Conservation (phyloP, 2,888 invertebrate genomes). For the Gandaritis pyraliata region DNA sequence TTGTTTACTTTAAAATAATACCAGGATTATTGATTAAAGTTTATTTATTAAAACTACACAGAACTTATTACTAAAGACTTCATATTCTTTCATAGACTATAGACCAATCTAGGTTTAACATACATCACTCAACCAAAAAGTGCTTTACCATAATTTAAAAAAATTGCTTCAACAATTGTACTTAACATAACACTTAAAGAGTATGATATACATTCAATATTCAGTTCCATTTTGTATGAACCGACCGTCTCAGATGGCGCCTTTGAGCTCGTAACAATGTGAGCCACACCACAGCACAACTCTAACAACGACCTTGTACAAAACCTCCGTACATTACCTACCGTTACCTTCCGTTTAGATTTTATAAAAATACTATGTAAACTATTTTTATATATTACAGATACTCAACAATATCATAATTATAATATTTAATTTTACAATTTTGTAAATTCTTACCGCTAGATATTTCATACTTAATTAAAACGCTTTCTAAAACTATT, state of each 20-base stretch:
- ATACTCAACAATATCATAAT: constrained; percentile 77
- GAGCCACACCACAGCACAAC: constrained; percentile 57
- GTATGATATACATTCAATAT: constrained; percentile 62
- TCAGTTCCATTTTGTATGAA: constrained; percentile 44
- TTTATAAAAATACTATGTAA: constrained; percentile 71
- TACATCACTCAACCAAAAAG: constrained; percentile 76
- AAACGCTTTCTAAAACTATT: constrained; percentile 44
- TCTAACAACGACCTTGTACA: constrained; percentile 56
- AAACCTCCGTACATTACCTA: constrained; percentile 55
- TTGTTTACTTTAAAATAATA: constrained; percentile 40
- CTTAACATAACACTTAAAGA: constrained; percentile 74
- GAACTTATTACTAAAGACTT: constrained; percentile 72
- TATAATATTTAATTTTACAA: constrained; percentile 76
- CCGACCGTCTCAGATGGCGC: constrained; percentile 43
- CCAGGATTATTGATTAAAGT: constrained; percentile 58
- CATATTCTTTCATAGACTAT: constrained; percentile 58
- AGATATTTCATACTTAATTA: constrained; percentile 59
- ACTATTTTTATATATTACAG: constrained; percentile 77
- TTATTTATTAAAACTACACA: constrained; percentile 82
- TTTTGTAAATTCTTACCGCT: constrained; percentile 67
- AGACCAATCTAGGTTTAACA: constrained; percentile 67
- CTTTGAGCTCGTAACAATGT: constrained; percentile 23
- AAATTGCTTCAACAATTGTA: constrained; percentile 79
- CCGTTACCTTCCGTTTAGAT: constrained; percentile 62
- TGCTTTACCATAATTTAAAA: constrained; percentile 69